These are phyloP conservation scores for Oreochromis aureus DNA, from an alignment of 2,113 vertebrate species.

Conservation along the genomic window DNA sequence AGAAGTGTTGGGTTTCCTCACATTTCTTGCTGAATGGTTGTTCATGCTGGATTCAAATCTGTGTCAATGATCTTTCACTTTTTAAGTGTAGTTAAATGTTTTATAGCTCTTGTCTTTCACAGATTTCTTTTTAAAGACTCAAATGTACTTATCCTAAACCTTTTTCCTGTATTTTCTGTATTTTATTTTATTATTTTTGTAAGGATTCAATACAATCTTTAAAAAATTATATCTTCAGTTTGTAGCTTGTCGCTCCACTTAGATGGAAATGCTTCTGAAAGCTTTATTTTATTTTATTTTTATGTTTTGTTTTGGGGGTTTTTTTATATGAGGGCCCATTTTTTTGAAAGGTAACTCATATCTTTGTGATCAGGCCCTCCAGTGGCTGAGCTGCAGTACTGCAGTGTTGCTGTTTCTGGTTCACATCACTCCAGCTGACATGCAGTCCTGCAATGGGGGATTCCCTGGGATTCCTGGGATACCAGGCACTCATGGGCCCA, in stretches of 20 bases:
- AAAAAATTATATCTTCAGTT: not conserved
- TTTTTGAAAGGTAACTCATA: not conserved
- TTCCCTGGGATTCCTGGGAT: slow-evolving; percentile 34
- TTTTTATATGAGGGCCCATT: not conserved
- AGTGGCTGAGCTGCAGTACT: slow-evolving; percentile 16
- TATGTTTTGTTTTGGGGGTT: not conserved
- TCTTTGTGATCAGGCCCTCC: slow-evolving; percentile 19
- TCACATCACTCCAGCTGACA: not conserved
- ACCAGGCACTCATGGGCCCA: slow-evolving; percentile 31
- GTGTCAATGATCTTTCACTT: not conserved
- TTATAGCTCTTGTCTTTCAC: not conserved
- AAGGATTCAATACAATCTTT: not conserved
- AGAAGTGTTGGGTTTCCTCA: not conserved
- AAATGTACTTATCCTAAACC: not conserved
- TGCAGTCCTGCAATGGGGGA: slow-evolving; percentile 2
- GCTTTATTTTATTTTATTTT: not conserved
- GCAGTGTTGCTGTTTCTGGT: slow-evolving; percentile 16
- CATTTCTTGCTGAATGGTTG: not conserved
- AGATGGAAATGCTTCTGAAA: not conserved
- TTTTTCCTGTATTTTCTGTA: not conserved
- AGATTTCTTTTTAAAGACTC: not conserved
- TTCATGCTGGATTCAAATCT: not conserved
- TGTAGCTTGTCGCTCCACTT: not conserved
- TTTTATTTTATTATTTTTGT: not conserved
- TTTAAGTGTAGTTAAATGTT: not conserved